phyloP scores from a whole-genome alignment of 2,113 vertebrate genomes.

The Cyanoramphus novaezelandiae region DNA sequence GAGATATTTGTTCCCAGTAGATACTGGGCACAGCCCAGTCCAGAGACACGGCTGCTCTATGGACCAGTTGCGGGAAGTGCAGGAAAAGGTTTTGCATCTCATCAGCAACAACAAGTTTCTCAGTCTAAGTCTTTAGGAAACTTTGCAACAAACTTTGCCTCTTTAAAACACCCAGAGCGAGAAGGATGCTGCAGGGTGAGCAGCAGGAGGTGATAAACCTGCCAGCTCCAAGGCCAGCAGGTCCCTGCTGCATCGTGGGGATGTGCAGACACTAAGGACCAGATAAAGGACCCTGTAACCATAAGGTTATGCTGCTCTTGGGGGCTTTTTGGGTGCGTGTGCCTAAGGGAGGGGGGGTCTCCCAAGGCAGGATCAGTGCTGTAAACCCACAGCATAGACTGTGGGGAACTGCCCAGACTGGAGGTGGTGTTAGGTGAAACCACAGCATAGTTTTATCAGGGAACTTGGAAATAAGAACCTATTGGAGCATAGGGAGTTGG shows the following conservation, averaged over 20 bases:
- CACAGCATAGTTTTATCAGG: fast-evolving
- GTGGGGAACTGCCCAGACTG: neutral
- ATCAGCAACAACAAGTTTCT: neutral
- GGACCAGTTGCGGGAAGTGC: neutral
- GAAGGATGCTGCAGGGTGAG: neutral
- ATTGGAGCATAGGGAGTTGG: fast-evolving
- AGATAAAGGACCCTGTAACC: neutral
- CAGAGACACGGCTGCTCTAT: neutral
- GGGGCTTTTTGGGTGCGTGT: fast-evolving
- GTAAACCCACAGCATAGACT: neutral
- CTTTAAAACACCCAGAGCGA: neutral
- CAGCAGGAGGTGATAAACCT: neutral
- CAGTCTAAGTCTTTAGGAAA: neutral
- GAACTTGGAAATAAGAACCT: neutral
- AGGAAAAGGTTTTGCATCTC: neutral
- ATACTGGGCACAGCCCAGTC: neutral
- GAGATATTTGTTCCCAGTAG: neutral
- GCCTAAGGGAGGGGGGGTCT: neutral
- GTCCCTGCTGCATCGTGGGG: neutral
- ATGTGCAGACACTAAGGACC: fast-evolving
- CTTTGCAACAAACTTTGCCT: neutral
- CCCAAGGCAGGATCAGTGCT: neutral
- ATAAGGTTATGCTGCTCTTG: neutral
- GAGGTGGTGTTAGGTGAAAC: neutral
- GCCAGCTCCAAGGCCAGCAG: neutral